These are phyloP conservation scores for Podiceps cristatus DNA, from an alignment of 2,113 vertebrate genomes.

Conservation along the genomic window DNA sequence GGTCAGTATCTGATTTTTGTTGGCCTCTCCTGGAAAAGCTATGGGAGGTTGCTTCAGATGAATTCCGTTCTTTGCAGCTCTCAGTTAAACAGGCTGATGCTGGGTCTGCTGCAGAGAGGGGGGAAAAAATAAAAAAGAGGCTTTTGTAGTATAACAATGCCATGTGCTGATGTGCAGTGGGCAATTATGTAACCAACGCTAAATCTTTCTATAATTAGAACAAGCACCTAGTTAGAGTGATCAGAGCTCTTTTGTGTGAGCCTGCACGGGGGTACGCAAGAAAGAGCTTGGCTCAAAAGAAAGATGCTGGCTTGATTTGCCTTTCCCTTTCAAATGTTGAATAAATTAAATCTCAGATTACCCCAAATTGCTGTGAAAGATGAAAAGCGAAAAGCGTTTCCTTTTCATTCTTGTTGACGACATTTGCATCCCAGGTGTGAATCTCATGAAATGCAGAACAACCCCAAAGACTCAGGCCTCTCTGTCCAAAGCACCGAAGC, in stretches of 20 bases:
- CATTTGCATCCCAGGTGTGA: constrained; percentile 40
- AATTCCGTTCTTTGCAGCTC: constrained; percentile 30
- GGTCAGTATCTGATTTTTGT: neutral
- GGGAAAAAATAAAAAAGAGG: neutral
- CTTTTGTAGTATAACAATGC: constrained; percentile 68
- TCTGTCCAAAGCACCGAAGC: accelerated
- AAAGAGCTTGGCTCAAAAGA: constrained; percentile 63
- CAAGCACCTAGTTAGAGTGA: constrained; percentile 60
- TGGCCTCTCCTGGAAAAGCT: constrained; percentile 3
- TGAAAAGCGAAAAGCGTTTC: neutral
- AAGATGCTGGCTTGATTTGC: constrained; percentile 50
- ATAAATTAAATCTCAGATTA: constrained; percentile 71
- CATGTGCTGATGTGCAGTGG: constrained; percentile 47
- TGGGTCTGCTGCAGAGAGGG: neutral
- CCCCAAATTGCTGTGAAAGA: constrained; percentile 58
- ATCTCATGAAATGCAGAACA: neutral
- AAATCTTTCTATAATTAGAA: constrained; percentile 80
- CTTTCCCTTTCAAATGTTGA: constrained; percentile 59
- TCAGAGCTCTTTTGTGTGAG: constrained; percentile 73
- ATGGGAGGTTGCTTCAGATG: neutral
- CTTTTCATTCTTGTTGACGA: constrained; percentile 32
- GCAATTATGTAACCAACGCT: constrained; percentile 77
- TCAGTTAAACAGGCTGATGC: constrained; percentile 19
- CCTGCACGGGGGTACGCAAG: constrained; percentile 8
- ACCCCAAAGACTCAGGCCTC: neutral